Percentiles rank a stretch among this genome's conserved stretches.
These are phyloP conservation scores for Antennarius maculatus DNA, from an alignment of 2,797 vertebrate genomes.

Conservation along the genomic window DNA sequence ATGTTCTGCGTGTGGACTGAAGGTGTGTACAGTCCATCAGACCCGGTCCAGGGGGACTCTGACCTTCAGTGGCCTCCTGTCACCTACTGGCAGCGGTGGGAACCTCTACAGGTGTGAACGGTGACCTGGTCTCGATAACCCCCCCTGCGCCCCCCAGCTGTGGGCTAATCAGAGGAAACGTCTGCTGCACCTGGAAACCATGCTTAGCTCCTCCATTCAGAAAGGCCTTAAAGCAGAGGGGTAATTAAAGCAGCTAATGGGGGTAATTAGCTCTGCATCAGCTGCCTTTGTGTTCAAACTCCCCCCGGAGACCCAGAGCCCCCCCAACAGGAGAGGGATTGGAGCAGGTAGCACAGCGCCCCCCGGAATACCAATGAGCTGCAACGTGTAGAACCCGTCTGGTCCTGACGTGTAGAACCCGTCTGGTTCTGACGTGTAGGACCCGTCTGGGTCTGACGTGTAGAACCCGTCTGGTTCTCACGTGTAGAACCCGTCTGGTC, in stretches of 20 bases:
- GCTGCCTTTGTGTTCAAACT: constrained; percentile 45
- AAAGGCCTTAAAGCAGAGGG: too few relatives aligned
- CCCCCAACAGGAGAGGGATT: constrained; percentile 48
- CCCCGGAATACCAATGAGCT: constrained; percentile 58
- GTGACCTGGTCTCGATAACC: constrained; percentile 12
- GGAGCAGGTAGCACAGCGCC: constrained; percentile 48
- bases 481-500: too few relatives aligned
- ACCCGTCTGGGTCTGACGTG: too few relatives aligned
- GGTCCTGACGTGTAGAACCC: constrained; percentile 13
- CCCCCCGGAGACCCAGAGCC: constrained; percentile 46
- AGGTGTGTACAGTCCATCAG: too few relatives aligned
- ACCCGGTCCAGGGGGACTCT: too few relatives aligned
- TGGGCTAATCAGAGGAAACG: constrained; percentile 31
- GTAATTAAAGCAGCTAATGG: constrained; percentile 58
- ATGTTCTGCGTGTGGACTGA: too few relatives aligned
- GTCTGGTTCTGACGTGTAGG: too few relatives aligned
- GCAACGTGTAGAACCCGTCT: background rate
- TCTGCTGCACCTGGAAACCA: constrained; percentile 21
- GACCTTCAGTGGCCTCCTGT: constrained; percentile 27
- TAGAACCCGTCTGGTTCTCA: too few relatives aligned
- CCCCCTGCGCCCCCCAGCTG: too few relatives aligned
- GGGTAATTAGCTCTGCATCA: constrained; percentile 67
- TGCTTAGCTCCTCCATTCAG: background rate
- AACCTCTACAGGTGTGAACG: constrained; percentile 48
- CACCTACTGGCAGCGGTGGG: constrained; percentile 35